Base-by-base conservation (phyloP, 2,113 vertebrate genomes). In the Silurus asotus region DNA sequence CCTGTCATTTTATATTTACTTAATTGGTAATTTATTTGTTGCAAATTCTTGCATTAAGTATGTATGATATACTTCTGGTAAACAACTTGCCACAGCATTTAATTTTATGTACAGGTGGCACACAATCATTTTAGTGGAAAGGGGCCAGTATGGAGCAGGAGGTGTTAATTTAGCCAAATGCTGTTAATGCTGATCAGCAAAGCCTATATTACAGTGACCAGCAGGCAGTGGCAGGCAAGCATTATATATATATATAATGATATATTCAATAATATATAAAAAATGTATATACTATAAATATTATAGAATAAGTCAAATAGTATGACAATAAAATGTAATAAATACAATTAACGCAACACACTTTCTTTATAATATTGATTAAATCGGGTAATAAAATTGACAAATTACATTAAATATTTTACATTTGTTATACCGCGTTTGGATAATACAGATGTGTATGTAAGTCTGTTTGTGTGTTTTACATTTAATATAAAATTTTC, bases 131-230 rank as follows among this genome's bases (percentile, higher is more conserved):
- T 83, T 48, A 51, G 67, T 37, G 25, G 48, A 56, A 48, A 23
- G 45, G 76, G n/a, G 83, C 23, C 20, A 37, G 45, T 74, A 61
- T 56, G 65, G 19, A 76, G 80, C 85, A 80, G 20, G 61, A 82
- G 62, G 85, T 88, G 87, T 90, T 88, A 76, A 83, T 87, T 88
- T 87, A 83, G 74, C 20, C 75, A 20, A 80, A 90, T 6, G 78
- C 75, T 51, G 72, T 70, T 81, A 86, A 90, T 64, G 59, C 25
- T 10, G 55, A 19, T 82, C 61, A 56, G 75, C 74, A 72, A 89
- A 89, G 76, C 64, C 74, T 83, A 83, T 61, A 81, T 58, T 84
- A 84, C 28, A 77, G 64, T 28, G n/a, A 78, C 48, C 79, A 85
- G 83, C 58, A 82, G 10, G 64, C 28, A 79, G 25, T 49, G 72